These are phyloP conservation scores for Nautilus pompilius DNA, from an alignment of 1,140 invertebrate genomes.

Conservation along the genomic window DNA sequence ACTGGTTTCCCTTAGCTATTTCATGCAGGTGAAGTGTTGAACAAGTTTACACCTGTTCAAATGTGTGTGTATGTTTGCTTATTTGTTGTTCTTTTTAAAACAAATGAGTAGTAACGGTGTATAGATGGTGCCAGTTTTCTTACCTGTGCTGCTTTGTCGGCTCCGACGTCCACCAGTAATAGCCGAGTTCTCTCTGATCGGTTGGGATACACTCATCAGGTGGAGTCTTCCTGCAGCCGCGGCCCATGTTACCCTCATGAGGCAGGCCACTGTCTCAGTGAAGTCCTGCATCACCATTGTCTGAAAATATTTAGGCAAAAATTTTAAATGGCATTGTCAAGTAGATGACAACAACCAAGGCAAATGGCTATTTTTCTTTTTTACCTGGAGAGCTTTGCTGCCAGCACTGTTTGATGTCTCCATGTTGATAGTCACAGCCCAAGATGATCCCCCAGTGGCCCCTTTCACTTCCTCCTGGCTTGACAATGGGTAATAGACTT, in stretches of 20 bases:
- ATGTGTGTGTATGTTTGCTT: too few species aligned
- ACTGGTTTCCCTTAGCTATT: too few species aligned
- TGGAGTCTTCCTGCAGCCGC: constrained; percentile 59
- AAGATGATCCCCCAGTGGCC: constrained; percentile 8
- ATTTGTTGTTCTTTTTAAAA: too few species aligned
- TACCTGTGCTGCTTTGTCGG: constrained; percentile 58
- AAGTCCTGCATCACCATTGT: constrained; percentile 54
- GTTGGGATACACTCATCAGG: constrained; percentile 49
- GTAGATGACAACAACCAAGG: background rate
- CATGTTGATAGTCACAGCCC: constrained; percentile 2
- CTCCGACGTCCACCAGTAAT: constrained; percentile 39
- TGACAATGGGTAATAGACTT: constrained; percentile 8
- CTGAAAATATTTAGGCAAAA: constrained; percentile 27
- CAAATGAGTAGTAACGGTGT: too few species aligned
- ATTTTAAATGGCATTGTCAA: background rate
- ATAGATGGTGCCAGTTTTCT: background rate
- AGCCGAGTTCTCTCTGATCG: constrained; percentile 43
- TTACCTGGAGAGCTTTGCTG: constrained; percentile 42
- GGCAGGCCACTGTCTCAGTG: constrained; percentile 55
- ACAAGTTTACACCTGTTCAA: too few species aligned
- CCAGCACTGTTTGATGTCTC: constrained; percentile 11
- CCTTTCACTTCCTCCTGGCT: constrained; percentile 6
- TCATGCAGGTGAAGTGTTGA: too few species aligned
- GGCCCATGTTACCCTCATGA: constrained; percentile 59
- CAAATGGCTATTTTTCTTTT: background rate